These are phyloP conservation scores for Drosophila nikananu DNA, from an alignment of 1,140 invertebrate genomes.

Conservation along the genomic window DNA sequence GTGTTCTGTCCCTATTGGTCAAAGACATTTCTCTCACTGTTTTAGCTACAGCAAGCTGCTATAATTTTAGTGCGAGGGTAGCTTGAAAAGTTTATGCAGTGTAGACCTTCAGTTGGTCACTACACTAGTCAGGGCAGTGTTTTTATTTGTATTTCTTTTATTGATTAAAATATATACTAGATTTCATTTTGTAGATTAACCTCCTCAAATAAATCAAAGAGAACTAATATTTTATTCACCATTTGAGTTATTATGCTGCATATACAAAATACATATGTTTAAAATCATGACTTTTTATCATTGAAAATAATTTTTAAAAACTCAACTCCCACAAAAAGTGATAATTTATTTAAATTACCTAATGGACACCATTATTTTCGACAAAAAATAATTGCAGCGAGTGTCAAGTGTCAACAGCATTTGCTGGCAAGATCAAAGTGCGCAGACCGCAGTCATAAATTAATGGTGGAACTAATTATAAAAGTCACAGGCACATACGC, in stretches of 20 bases:
- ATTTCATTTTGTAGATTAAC: too few relatives aligned
- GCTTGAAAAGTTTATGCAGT: too few relatives aligned
- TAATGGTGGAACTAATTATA: constrained; percentile 52
- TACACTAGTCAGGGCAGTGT: too few relatives aligned
- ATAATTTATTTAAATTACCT: constrained; percentile 11
- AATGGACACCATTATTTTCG: constrained; percentile 15
- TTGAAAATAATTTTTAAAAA: not conserved
- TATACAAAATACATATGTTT: not conserved
- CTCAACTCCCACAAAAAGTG: not conserved
- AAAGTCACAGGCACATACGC: constrained; percentile 20
- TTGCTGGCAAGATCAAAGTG: constrained; percentile 34
- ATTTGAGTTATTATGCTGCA: not conserved
- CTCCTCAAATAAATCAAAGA: not conserved
- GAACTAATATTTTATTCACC: not conserved
- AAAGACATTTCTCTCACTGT: too few relatives aligned
- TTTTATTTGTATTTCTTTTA: too few relatives aligned
- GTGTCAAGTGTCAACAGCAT: constrained; percentile 42
- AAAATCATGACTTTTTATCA: not conserved
- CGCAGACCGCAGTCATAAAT: constrained; percentile 39
- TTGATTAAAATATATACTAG: too few relatives aligned
- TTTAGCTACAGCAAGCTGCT: too few relatives aligned
- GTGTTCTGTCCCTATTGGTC: too few relatives aligned
- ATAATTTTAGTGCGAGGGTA: too few relatives aligned
- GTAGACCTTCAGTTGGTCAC: too few relatives aligned
- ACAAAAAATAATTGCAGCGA: not conserved